Percentiles rank a stretch among this genome's conserved stretches.
These are phyloP conservation scores for Arrhamphus sclerolepis DNA, from an alignment of 2,797 vertebrate genomes.

Conservation along the genomic window DNA sequence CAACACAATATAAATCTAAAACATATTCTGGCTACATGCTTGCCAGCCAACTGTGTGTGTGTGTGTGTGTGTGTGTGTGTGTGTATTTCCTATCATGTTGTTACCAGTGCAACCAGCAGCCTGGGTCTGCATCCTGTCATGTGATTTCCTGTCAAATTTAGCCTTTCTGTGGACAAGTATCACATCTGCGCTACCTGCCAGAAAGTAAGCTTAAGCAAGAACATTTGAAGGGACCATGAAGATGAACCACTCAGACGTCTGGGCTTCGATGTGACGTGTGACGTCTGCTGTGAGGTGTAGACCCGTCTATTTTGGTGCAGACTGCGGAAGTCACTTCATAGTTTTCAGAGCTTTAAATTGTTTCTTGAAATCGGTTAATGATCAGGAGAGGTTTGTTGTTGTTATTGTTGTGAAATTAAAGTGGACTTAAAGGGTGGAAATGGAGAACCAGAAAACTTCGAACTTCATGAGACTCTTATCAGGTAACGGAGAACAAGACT, in stretches of 20 bases:
- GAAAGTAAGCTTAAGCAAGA: background rate
- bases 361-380: background rate
- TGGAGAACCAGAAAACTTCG: constrained; percentile 37
- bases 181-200: constrained; percentile 27
- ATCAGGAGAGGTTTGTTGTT: background rate
- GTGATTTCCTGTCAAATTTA: constrained; percentile 63
- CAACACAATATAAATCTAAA: background rate
- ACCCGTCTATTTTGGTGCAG: constrained; percentile 1
- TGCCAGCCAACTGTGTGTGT: background rate
- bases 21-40: no score
- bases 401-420: constrained; percentile 1
- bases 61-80: background rate
- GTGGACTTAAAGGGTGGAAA: constrained; percentile 36
- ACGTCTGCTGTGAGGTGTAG: background rate
- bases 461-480: constrained; percentile 64
- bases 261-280: background rate
- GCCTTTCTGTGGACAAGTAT: background rate
- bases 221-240: no score
- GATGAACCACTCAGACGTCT: background rate
- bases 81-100: background rate
- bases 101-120: background rate
- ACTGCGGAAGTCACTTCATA: constrained; percentile 19
- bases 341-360: background rate
- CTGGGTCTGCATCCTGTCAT: constrained; percentile 60
- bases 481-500: constrained; percentile 54